phyloP scores from a whole-genome alignment of 2,888 invertebrate species.

The Pristionchus maxplancki region DNA sequence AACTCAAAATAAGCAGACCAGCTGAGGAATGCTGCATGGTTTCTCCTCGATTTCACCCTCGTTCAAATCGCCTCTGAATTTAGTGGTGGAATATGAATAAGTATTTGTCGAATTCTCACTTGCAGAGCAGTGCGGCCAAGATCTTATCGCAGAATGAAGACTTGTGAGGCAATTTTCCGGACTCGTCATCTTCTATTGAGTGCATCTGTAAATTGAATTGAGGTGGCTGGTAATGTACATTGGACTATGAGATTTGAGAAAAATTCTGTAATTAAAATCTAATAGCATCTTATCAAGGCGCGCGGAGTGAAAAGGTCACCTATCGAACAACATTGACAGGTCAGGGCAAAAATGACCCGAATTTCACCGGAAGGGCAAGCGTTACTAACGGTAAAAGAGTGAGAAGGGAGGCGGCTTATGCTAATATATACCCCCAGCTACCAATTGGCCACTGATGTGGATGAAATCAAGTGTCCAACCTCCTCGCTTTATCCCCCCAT shows the following conservation, averaged over 20 bases:
- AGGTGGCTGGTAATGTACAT: too few relatives aligned
- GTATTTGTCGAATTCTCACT: not conserved
- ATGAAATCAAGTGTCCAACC: not conserved
- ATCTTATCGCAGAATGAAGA: conserved; percentile 5
- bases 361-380: not conserved
- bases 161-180: too few relatives aligned
- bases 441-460: not conserved
- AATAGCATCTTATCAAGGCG: too few relatives aligned
- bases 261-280: too few relatives aligned
- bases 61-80: conserved; percentile 23
- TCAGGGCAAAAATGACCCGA: not conserved
- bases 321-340: not conserved
- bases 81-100: not conserved
- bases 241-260: too few relatives aligned
- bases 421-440: not conserved
- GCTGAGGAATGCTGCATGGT: conserved; percentile 2
- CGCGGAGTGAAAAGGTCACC: too few relatives aligned
- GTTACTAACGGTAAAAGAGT: not conserved
- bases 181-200: not conserved
- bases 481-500: not conserved
- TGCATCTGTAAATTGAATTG: conserved; percentile 33
- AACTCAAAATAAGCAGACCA: not conserved
- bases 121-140: not conserved
- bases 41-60: not conserved
- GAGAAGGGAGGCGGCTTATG: not conserved